Evolutionary conservation across 2,113 vertebrate genomes (phyloP).

Genomic region (crab-eating macaque (Macaca fascicularis)): T2T-MFA8v1.1 NC_088375.1:14516501-14517000

Average conservation of each 20-base stretch:
- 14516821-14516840: slow-evolving; percentile 73
- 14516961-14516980: slow-evolving; percentile 34
- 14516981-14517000: slow-evolving; percentile 55
- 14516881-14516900: slow-evolving; percentile 60
- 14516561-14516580: background rate
- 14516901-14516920: slow-evolving; percentile 24
- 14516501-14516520: no score
- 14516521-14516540: no score
- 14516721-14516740: slow-evolving; percentile 77
- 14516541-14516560: no score
- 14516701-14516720: slow-evolving; percentile 66
- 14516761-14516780: slow-evolving; percentile 78
- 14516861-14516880: slow-evolving; percentile 72
- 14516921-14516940: background rate
- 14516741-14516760: slow-evolving; percentile 75
- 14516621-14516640: background rate
- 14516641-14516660: slow-evolving; percentile 75
- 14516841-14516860: slow-evolving; percentile 68
- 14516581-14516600: background rate
- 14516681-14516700: slow-evolving; percentile 74
- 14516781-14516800: slow-evolving; percentile 76
- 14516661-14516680: slow-evolving; percentile 75
- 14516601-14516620: no score
- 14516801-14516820: slow-evolving; percentile 78
- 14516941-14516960: background rate